Conservation (phyloP, 1,140 invertebrate genomes). For the Neodiprion fabricii region DNA sequence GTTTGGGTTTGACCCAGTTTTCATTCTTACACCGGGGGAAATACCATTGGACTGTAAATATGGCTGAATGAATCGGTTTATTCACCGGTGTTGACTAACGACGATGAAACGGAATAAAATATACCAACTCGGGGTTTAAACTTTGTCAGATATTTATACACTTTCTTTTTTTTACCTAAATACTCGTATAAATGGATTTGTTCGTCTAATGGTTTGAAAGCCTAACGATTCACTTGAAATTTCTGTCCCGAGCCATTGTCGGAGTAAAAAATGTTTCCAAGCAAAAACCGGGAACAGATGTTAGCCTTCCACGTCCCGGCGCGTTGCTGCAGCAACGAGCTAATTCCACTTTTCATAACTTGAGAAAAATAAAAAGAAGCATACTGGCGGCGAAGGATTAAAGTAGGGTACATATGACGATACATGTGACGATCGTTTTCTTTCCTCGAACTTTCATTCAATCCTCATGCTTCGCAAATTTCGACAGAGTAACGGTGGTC, state of each 20-base stretch:
- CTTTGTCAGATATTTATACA: not conserved
- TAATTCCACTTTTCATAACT: conserved; percentile 1
- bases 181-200: not conserved
- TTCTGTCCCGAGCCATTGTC: not conserved
- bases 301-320: not conserved
- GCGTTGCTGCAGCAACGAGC: conserved; percentile 1
- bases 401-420: too few relatives aligned
- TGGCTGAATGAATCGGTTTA: too few relatives aligned
- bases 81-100: too few relatives aligned
- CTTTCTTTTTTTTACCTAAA: not conserved
- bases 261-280: not conserved
- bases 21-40: not conserved
- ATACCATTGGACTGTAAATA: too few relatives aligned
- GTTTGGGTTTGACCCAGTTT: conserved; percentile 2
- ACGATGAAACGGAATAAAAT: too few relatives aligned
- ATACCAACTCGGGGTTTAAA: too few relatives aligned
- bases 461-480: not conserved
- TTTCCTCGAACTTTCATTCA: not conserved
- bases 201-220: not conserved
- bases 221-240: not conserved
- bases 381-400: too few relatives aligned
- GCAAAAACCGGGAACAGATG: not conserved
- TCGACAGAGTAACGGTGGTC: not conserved
- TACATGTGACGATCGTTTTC: not conserved
- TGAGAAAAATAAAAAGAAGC: not conserved